These are phyloP conservation scores for Dryobates pubescens DNA, from an alignment of 2,797 vertebrate species.

Conservation along the genomic window DNA sequence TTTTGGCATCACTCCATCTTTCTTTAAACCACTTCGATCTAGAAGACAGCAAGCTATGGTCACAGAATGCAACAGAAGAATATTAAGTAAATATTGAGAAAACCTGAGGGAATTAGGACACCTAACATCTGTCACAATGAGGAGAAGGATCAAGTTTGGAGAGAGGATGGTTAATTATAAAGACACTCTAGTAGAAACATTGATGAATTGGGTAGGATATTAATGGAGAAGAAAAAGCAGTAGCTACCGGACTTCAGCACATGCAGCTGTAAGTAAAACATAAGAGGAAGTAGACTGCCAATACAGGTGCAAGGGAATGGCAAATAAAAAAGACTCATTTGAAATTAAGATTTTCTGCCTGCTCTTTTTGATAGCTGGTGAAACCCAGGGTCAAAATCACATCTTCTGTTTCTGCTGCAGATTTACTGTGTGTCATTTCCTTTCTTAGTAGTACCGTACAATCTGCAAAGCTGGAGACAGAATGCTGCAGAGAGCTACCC, in stretches of 20 bases:
- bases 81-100: not conserved
- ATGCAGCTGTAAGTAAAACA: not conserved
- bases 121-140: not conserved
- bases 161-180: not conserved
- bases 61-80: not conserved
- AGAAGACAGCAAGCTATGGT: not conserved
- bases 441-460: not conserved
- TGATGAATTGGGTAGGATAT: not conserved
- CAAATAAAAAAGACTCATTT: not conserved
- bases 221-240: not conserved
- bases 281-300: not conserved
- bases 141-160: not conserved
- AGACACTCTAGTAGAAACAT: not conserved
- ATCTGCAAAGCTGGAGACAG: not conserved
- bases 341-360: not conserved
- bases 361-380: not conserved
- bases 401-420: not conserved
- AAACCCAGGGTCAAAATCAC: not conserved
- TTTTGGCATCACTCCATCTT: not conserved
- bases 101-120: not conserved
- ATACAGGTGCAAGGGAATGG: not conserved
- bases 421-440: not conserved
- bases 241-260: not conserved
- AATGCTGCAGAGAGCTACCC: not conserved
- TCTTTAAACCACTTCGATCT: not conserved